A percentile compares a stretch with the other conserved stretches of the same genome.
These are phyloP conservation scores for Leptinotarsa tumamoca DNA, from an alignment of 2,888 invertebrate genomes.

Conservation along the genomic window DNA sequence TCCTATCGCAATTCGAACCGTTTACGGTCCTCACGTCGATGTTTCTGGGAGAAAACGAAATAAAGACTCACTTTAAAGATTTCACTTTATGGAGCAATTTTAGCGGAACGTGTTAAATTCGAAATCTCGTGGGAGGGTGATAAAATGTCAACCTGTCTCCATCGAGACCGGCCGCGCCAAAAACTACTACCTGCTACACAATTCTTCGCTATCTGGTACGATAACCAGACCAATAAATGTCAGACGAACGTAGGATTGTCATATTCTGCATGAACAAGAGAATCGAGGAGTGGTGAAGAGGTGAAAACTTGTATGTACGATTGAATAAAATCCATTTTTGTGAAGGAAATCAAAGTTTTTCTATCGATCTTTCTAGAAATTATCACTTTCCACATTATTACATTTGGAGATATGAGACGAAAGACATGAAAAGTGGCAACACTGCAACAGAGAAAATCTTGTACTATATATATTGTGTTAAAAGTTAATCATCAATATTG, in stretches of 20 bases:
- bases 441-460: too few relatives aligned
- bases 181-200: conserved; percentile 32
- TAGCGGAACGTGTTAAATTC: conserved; percentile 36
- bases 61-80: conserved; percentile 18
- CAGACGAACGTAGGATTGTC: conserved; percentile 8
- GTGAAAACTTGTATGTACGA: background rate
- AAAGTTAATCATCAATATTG: too few relatives aligned
- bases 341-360: too few relatives aligned
- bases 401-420: too few relatives aligned
- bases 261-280: conserved; percentile 12
- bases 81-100: conserved; percentile 21
- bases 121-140: conserved; percentile 34
- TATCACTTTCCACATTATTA: too few relatives aligned
- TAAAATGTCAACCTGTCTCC: conserved; percentile 39
- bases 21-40: conserved; percentile 20
- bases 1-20: background rate
- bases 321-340: too few relatives aligned
- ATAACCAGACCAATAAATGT: conserved; percentile 21
- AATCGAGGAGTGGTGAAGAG: conserved; percentile 1
- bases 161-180: conserved; percentile 21
- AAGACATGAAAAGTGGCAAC: too few relatives aligned
- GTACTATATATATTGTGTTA: too few relatives aligned
- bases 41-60: conserved; percentile 18
- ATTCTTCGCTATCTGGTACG: conserved; percentile 31
- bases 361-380: too few relatives aligned